A percentile compares a stretch with the other conserved stretches of the same genome.
Evolutionary conservation across 1,140 invertebrate genomes (phyloP).

Genomic region (Callitettix versicolor): DNA sequence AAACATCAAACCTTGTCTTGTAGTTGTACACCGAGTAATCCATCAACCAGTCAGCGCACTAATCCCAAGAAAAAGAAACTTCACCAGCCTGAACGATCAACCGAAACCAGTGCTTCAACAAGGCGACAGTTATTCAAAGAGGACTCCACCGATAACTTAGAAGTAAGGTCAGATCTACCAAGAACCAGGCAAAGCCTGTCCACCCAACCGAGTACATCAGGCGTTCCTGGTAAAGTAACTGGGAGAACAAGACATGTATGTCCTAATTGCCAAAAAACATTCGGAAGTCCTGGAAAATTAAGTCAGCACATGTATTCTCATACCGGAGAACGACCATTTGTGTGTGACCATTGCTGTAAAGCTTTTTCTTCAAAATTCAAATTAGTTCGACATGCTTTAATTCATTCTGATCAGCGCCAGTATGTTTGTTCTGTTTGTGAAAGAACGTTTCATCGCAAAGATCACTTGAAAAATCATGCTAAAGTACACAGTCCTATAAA

Average conservation of each 20-base stretch:
- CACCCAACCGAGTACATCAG: not conserved
- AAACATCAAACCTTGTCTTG: conserved; percentile 10
- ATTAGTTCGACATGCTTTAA: conserved; percentile 52
- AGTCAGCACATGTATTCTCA: conserved; percentile 41
- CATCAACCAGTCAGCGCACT: conserved; percentile 9
- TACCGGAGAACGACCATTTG: conserved; percentile 54
- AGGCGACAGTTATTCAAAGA: conserved; percentile 21
- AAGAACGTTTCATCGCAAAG: conserved; percentile 60
- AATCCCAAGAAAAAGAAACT: conserved; percentile 5
- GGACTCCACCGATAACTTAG: not conserved
- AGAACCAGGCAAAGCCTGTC: not conserved
- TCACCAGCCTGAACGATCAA: conserved; percentile 1
- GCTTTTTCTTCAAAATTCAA: conserved; percentile 60
- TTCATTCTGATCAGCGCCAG: conserved; percentile 54
- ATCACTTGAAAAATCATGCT: conserved; percentile 60
- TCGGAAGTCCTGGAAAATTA: conserved; percentile 23
- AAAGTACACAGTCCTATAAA: conserved; percentile 59
- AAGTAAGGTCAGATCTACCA: not conserved
- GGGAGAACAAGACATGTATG: conserved; percentile 15
- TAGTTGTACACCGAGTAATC: conserved; percentile 8
- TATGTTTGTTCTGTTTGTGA: conserved; percentile 55
- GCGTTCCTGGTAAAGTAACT: not conserved
- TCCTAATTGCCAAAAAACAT: conserved; percentile 20
- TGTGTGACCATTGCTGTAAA: conserved; percentile 51
- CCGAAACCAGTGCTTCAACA: not conserved